A percentile compares a stretch with the other conserved stretches of the same genome.
Conservation (phyloP, 1,140 invertebrate species). For the Solen grandis region DNA sequence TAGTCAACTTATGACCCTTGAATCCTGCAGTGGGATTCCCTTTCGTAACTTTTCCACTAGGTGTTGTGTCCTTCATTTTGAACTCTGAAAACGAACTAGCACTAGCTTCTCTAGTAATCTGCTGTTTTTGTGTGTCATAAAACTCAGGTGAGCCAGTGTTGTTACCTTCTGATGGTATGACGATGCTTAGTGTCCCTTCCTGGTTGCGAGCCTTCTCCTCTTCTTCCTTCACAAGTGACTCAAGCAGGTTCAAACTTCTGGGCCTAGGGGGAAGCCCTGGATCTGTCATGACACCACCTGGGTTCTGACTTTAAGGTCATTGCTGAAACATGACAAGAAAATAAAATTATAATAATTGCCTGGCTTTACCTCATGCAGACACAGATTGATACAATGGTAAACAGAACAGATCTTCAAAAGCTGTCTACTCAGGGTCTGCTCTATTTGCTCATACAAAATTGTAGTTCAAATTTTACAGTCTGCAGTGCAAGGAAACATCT, state of each 20-base stretch:
- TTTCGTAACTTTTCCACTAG: constrained; percentile 6
- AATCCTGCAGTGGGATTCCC: constrained; percentile 38
- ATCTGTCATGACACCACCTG: constrained; percentile 49
- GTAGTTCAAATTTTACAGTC: no score
- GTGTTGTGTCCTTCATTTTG: constrained; percentile 35
- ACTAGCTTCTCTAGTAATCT: constrained; percentile 8
- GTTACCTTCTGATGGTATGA: constrained; percentile 16
- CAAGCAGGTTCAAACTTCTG: constrained; percentile 48
- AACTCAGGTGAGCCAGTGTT: constrained; percentile 17
- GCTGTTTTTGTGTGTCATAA: constrained; percentile 36
- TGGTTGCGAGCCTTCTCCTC: constrained; percentile 8
- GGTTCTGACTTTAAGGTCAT: no score
- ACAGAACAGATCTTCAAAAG: no score
- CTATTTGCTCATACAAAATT: no score
- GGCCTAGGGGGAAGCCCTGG: constrained; percentile 47
- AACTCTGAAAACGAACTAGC: constrained; percentile 36
- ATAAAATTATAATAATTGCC: no score
- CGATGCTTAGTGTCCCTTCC: neutral
- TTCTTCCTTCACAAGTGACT: constrained; percentile 43
- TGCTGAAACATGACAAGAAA: no score
- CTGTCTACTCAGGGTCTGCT: no score
- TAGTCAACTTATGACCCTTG: constrained; percentile 35
- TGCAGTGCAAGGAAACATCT: no score
- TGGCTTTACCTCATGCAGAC: no score
- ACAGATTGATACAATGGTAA: no score